These are phyloP conservation scores for Phlogophora meticulosa DNA, from an alignment of 2,888 invertebrate species.

Conservation along the genomic window DNA sequence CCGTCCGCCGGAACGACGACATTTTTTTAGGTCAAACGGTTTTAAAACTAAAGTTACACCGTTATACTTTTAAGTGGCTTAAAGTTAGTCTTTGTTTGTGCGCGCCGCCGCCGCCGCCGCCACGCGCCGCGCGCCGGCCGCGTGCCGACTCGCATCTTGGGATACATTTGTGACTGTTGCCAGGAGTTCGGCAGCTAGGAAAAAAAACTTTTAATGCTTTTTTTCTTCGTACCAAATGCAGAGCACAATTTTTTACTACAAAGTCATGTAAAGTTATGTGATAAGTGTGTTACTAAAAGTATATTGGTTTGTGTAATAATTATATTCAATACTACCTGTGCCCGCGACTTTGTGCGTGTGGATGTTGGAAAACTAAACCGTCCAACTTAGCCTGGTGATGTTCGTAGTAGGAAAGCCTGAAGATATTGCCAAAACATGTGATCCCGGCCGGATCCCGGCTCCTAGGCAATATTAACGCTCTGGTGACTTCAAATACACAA, in stretches of 20 bases:
- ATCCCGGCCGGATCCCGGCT: too few relatives aligned
- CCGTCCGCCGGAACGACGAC: conserved; percentile 11
- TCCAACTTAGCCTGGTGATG: too few relatives aligned
- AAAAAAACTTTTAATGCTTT: conserved; percentile 54
- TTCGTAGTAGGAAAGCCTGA: too few relatives aligned
- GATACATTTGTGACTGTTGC: conserved; percentile 52
- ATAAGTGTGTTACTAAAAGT: too few relatives aligned
- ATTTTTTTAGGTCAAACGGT: conserved; percentile 76
- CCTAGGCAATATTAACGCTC: too few relatives aligned
- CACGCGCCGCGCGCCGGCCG: conserved; percentile 37
- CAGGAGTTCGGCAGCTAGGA: conserved; percentile 42
- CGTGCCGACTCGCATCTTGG: conserved; percentile 50
- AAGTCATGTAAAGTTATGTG: not conserved
- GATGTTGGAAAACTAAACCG: too few relatives aligned
- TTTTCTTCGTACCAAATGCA: conserved; percentile 39
- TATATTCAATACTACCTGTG: too few relatives aligned
- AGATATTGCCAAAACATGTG: too few relatives aligned
- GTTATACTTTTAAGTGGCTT: conserved; percentile 79
- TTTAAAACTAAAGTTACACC: conserved; percentile 75
- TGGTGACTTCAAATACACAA: too few relatives aligned
- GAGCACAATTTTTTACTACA: not conserved
- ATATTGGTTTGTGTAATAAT: too few relatives aligned
- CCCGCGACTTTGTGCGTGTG: too few relatives aligned
- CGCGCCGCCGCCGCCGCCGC: conserved; percentile 47
- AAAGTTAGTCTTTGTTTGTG: conserved; percentile 73